Evolutionary conservation across 2,888 invertebrate species (phyloP).

Genomic region (Aspidapion aeneum): DNA sequence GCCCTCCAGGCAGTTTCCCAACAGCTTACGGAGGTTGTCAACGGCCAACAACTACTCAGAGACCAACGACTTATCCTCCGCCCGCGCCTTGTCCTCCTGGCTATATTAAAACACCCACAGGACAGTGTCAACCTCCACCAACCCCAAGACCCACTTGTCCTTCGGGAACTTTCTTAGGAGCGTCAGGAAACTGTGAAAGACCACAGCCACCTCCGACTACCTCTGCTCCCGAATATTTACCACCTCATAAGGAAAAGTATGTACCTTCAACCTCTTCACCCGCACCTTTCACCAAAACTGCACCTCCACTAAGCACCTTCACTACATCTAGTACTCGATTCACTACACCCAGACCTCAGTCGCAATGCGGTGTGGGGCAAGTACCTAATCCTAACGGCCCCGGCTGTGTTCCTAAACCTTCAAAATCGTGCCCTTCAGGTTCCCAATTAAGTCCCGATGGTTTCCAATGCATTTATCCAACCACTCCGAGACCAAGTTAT

Average conservation of each 20-base stretch:
- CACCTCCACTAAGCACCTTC: constrained; percentile 14
- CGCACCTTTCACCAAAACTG: constrained; percentile 23
- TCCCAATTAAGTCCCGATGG: constrained; percentile 13
- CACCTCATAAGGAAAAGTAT: constrained; percentile 32
- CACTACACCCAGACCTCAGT: constrained; percentile 1
- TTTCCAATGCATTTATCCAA: constrained; percentile 14
- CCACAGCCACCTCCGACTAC: constrained; percentile 22
- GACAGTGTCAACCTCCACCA: constrained; percentile 26
- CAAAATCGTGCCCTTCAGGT: constrained; percentile 15
- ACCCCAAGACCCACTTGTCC: constrained; percentile 25
- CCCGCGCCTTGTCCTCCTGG: constrained; percentile 27
- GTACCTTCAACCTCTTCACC: constrained; percentile 30
- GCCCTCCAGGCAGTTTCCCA: constrained; percentile 17
- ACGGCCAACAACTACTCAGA: constrained; percentile 17
- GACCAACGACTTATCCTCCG: constrained; percentile 16
- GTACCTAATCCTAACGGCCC: background rate
- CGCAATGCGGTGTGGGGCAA: background rate
- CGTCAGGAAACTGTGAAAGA: constrained; percentile 25
- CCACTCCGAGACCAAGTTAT: constrained; percentile 10
- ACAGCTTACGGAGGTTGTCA: constrained; percentile 18
- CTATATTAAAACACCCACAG: constrained; percentile 27
- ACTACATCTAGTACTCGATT: constrained; percentile 4
- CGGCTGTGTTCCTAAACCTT: background rate
- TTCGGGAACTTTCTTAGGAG: constrained; percentile 22
- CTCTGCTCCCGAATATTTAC: constrained; percentile 30